Evolutionary conservation across 2,888 invertebrate genomes (phyloP).

Genomic region (Periphyllus acericola): DNA sequence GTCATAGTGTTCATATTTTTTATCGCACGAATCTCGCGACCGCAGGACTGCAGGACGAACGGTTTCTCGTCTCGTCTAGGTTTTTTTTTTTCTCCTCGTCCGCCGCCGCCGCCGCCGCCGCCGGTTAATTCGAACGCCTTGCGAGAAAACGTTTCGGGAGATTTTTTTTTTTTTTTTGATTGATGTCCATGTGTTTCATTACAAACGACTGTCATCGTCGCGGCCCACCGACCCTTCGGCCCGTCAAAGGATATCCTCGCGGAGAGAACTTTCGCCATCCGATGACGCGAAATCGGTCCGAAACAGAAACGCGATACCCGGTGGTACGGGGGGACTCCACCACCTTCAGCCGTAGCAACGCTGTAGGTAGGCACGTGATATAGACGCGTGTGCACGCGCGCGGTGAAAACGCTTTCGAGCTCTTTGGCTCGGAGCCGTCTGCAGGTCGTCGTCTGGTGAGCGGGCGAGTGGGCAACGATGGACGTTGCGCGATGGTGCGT

Average conservation of each 20-base stretch:
- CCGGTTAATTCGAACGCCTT: conserved; percentile 24
- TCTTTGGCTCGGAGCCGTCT: too few species aligned
- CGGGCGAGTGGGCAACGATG: neutral
- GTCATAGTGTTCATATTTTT: neutral
- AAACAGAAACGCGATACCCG: neutral
- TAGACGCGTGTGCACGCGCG: neutral
- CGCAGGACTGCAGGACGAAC: too few species aligned
- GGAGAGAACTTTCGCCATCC: neutral
- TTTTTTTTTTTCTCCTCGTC: neutral
- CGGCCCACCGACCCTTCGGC: neutral
- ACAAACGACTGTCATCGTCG: conserved; percentile 46
- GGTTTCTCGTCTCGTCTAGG: neutral
- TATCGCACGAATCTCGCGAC: neutral
- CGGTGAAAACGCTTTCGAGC: neutral
- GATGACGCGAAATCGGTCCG: neutral
- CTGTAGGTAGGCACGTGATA: neutral
- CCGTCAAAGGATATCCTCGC: neutral
- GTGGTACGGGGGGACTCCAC: too few species aligned
- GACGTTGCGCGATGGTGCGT: neutral
- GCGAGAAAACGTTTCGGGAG: neutral
- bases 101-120: neutral
- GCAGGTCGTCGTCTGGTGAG: too few species aligned
- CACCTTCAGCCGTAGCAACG: neutral
- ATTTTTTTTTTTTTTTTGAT: conserved; percentile 34
- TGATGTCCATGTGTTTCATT: conserved; percentile 58